Conservation (phyloP, 2,888 invertebrate species). For the Lycia hirtaria region DNA sequence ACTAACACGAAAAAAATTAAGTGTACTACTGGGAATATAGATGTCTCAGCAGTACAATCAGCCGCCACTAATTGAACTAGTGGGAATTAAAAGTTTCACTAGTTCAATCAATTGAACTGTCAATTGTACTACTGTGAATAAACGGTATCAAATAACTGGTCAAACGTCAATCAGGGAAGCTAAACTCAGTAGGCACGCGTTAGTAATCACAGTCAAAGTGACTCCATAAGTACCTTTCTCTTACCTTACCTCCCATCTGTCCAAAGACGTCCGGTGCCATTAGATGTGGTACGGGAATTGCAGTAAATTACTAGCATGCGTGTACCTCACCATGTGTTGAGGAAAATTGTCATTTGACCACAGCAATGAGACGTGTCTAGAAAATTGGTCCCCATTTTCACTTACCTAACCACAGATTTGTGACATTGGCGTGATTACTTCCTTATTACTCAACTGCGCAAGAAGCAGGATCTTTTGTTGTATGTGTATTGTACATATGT, state of each 20-base stretch:
- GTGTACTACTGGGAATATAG: no score
- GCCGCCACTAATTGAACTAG: no score
- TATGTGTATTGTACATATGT: no score
- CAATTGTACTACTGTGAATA: no score
- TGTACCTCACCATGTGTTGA: constrained; percentile 40
- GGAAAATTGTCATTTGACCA: constrained; percentile 23
- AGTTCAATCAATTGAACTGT: no score
- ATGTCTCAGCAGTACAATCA: no score
- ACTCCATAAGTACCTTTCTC: constrained; percentile 20
- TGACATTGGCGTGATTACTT: background rate
- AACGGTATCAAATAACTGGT: no score
- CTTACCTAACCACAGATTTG: background rate
- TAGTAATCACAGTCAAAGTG: constrained; percentile 6
- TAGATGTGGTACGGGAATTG: constrained; percentile 44
- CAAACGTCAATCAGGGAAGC: constrained; percentile 6
- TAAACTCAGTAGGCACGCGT: constrained; percentile 16
- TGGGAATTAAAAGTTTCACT: no score
- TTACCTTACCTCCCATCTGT: constrained; percentile 15
- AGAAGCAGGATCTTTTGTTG: no score
- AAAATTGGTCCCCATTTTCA: constrained; percentile 14
- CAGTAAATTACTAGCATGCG: constrained; percentile 49
- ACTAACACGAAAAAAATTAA: no score
- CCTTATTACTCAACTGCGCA: no score
- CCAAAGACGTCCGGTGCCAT: constrained; percentile 32
- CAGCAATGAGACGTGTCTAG: constrained; percentile 4